Base-by-base conservation (phyloP, 2,888 invertebrate species). In the Mesorhabditis spiculigera region DNA sequence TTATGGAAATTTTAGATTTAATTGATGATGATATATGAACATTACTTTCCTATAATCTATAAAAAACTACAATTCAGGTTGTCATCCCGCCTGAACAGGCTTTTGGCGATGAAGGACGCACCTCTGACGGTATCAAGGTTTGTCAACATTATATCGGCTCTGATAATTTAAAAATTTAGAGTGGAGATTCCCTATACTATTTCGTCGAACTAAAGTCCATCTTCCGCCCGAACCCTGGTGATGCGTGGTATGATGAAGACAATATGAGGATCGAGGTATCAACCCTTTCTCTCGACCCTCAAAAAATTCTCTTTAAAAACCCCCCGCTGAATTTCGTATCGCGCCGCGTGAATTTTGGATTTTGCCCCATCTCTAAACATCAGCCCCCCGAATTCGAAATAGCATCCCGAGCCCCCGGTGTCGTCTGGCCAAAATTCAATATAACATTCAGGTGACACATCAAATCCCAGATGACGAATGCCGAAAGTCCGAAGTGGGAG, bases 161-260 rank as follows among this genome's bases (percentile, higher is more conserved):
- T 63, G 44, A 65, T 10, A 10, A 65, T 43, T 44, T n/a, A 10
- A 5, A 8, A 64, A 68, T 75, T 61, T 50, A 78, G 71, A 73
- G 75, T 67, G 85, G 83, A 45, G 80, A 85, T n/a, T 69, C 76
- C 42, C 75, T 85, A 10, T 77, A 82, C 77, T 85, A 85, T 64
- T 85, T 85, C 76, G 85, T 85, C 66, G 85, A 85, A 71, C 72
- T 85, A 63, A 85, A 85, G 73, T 75, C 75, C 65, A 80, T 85
- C 66, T 85, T 85, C 78, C 82, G 85, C 4, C 81, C 85, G 28
- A 75, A 75, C n/a, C 82, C 85, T 5, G 85, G 85, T 71, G 85
- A 83, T 45, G 75, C 73, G 65, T 85, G 82, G 84, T 50, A 50
- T 50, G 58, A 50, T 50, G 58, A 50, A n/a, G 58, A 50, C n/a